Conservation (phyloP, 1,140 invertebrate genomes). For the Drosophila kurseongensis region DNA sequence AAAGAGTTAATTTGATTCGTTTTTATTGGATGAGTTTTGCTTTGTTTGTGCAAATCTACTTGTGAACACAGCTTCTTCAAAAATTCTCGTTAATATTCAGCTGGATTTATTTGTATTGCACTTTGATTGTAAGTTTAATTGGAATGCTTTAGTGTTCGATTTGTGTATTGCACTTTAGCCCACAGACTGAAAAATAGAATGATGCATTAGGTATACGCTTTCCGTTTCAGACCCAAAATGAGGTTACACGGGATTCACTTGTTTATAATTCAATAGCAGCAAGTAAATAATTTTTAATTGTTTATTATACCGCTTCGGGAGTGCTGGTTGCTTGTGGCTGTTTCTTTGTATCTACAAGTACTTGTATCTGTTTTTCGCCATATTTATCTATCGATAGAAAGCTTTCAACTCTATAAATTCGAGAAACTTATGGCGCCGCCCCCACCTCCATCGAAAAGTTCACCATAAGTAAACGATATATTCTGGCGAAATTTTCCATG, state of each 20-base stretch:
- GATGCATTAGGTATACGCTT: constrained; percentile 18
- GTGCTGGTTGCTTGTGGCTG: constrained; percentile 15
- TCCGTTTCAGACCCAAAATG: constrained; percentile 17
- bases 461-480: constrained; percentile 34
- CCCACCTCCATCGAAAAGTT: constrained; percentile 7
- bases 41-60: constrained; percentile 9
- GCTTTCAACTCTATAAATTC: constrained; percentile 54
- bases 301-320: constrained; percentile 29
- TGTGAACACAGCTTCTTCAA: constrained; percentile 35
- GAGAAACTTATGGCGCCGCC: constrained; percentile 45
- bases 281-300: constrained; percentile 41
- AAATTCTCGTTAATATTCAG: constrained; percentile 33
- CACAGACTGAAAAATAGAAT: constrained; percentile 39
- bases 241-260: constrained; percentile 45
- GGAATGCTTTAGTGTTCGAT: constrained; percentile 45
- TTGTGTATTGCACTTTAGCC: constrained; percentile 62
- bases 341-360: constrained; percentile 37
- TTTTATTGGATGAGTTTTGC: constrained; percentile 8
- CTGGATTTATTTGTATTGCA: constrained; percentile 54
- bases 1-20: constrained; percentile 22
- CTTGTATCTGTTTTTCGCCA: constrained; percentile 27
- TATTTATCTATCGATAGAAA: constrained; percentile 44
- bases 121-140: constrained; percentile 30
- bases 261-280: constrained; percentile 45
- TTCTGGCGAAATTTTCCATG: constrained; percentile 44